These are phyloP conservation scores for Anthoscopus minutus DNA, from an alignment of 2,113 vertebrate species.

Conservation along the genomic window DNA sequence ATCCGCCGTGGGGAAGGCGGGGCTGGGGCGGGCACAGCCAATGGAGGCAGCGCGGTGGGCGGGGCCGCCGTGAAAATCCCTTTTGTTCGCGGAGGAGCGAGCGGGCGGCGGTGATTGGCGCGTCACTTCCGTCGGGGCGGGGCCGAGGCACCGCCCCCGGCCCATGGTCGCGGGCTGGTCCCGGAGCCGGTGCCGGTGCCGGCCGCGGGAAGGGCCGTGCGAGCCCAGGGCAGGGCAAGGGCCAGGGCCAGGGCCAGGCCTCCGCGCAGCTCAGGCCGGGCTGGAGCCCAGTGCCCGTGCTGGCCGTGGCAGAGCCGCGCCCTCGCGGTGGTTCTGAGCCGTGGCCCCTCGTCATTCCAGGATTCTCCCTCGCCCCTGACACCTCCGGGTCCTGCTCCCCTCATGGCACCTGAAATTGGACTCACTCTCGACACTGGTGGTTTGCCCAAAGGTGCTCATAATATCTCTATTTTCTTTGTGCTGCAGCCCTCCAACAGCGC, in stretches of 20 bases:
- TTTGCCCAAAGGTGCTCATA: fast-evolving
- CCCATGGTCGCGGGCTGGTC: too few species aligned
- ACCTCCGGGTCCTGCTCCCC: not conserved
- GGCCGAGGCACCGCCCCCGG: not conserved
- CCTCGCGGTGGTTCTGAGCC: not conserved
- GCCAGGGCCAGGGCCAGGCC: too few species aligned
- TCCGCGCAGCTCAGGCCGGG: not conserved
- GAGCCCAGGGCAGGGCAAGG: fast-evolving
- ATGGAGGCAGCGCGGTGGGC: not conserved
- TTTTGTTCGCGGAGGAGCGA: constrained; percentile 35
- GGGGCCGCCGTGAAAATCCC: not conserved
- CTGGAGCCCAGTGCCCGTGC: not conserved
- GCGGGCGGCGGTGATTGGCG: not conserved
- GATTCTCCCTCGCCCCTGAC: not conserved
- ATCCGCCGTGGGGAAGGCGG: not conserved
- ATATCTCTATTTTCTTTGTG: fast-evolving
- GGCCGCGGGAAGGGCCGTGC: not conserved
- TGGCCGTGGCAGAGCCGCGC: not conserved
- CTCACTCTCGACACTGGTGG: fast-evolving
- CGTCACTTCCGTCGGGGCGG: constrained; percentile 41
- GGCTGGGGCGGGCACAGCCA: not conserved
- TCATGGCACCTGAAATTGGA: fast-evolving
- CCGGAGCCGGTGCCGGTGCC: not conserved
- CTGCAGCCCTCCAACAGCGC: fast-evolving
- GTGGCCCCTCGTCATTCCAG: not conserved